A percentile compares a stretch with the other conserved stretches of the same genome.
Conservation (phyloP, 2,888 invertebrate genomes). For the Linnaemya vulpina region DNA sequence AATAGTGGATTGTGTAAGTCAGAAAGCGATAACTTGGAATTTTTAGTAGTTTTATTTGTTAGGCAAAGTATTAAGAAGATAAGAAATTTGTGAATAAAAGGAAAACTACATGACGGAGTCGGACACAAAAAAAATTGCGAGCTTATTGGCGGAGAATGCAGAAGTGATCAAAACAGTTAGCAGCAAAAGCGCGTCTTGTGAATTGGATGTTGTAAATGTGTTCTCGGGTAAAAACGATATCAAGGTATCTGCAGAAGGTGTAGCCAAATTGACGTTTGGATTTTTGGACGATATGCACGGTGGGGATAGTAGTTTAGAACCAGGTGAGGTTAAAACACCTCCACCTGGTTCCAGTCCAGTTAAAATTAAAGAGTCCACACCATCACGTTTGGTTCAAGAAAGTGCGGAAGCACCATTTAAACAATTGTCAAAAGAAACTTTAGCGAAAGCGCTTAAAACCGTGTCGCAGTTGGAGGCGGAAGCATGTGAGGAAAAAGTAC, state of each 20-base stretch:
- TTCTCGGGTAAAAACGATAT: conserved; percentile 71
- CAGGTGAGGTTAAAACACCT: conserved; percentile 81
- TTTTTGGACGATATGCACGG: conserved; percentile 77
- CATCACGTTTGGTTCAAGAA: conserved; percentile 35
- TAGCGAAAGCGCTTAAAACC: conserved; percentile 71
- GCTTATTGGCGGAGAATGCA: conserved; percentile 31
- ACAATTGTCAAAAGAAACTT: conserved; percentile 36
- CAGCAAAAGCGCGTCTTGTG: not conserved
- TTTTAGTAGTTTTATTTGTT: conserved; percentile 14
- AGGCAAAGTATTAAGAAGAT: conserved; percentile 42
- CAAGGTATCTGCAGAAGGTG: conserved; percentile 73
- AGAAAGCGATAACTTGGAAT: conserved; percentile 1
- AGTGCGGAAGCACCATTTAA: conserved; percentile 52
- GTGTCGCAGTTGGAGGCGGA: conserved; percentile 76
- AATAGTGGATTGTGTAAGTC: conserved; percentile 58
- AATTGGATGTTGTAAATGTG: conserved; percentile 42
- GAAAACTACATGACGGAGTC: conserved; percentile 61
- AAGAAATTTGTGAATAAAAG: conserved; percentile 45
- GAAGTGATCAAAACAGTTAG: conserved; percentile 11
- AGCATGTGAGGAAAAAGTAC: conserved; percentile 76
- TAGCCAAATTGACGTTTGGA: conserved; percentile 75
- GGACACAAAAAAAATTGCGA: conserved; percentile 16
- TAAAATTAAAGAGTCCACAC: conserved; percentile 49
- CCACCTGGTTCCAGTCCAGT: conserved; percentile 75
- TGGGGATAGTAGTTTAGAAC: conserved; percentile 80